Evolutionary conservation across 2,113 vertebrate species (phyloP).

Genomic region (Pseudonaja textilis): DNA sequence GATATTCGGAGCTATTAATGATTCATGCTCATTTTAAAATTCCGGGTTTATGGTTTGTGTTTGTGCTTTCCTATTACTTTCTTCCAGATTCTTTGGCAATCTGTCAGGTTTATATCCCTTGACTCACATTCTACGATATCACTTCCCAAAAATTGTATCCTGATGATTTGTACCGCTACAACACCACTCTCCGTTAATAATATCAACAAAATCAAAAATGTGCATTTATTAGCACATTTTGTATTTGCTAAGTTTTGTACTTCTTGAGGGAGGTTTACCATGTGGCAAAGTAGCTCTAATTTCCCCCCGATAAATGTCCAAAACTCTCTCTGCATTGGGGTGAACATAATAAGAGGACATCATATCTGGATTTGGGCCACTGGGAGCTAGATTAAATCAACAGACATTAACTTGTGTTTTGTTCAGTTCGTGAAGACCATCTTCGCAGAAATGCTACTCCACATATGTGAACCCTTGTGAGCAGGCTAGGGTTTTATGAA

Average conservation of each 20-base stretch:
- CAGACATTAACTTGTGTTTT: not conserved
- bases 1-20: not conserved
- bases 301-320: not conserved
- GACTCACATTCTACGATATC: not conserved
- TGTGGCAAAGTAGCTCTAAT: not conserved
- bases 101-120: not conserved
- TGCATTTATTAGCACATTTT: constrained; percentile 20
- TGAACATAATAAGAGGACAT: not conserved
- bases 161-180: not conserved
- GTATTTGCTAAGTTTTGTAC: not conserved
- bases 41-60: not conserved
- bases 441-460: not conserved
- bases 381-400: constrained; percentile 1
- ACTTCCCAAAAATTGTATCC: not conserved
- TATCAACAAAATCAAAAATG: constrained; percentile 21
- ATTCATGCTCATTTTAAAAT: not conserved
- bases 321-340: not conserved
- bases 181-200: not conserved
- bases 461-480: not conserved
- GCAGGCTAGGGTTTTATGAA: not conserved
- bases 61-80: not conserved
- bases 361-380: constrained; percentile 1
- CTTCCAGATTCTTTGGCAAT: not conserved
- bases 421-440: constrained; percentile 1
- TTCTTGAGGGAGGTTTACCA: not conserved